Conservation (phyloP, 2,888 invertebrate genomes). For the Sturmia bella region DNA sequence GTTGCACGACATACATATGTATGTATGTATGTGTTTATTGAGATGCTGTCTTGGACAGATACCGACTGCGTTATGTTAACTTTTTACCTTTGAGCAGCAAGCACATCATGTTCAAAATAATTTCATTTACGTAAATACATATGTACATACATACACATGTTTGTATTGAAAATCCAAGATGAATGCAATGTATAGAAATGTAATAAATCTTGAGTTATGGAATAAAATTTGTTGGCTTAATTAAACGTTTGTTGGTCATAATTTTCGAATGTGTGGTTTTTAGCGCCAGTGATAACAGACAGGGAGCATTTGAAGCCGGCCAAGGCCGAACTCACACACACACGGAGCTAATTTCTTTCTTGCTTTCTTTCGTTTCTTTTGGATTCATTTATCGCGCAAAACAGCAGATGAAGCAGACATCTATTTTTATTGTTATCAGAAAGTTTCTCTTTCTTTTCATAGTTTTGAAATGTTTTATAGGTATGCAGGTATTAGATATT, state of each 20-base stretch:
- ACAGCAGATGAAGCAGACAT: not conserved
- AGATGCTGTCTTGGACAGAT: too few relatives aligned
- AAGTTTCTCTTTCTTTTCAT: constrained; percentile 39
- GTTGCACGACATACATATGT: too few relatives aligned
- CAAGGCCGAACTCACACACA: not conserved
- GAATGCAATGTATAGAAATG: not conserved
- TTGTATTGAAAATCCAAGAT: not conserved
- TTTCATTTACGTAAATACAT: too few relatives aligned
- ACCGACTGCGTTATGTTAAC: too few relatives aligned
- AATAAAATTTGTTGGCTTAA: not conserved
- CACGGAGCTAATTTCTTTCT: not conserved
- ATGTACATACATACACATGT: not conserved
- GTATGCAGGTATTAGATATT: too few relatives aligned
- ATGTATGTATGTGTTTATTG: too few relatives aligned
- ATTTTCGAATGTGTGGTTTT: too few relatives aligned
- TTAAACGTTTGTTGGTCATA: too few relatives aligned
- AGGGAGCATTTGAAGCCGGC: not conserved
- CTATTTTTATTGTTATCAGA: constrained; percentile 15
- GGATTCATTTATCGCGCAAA: not conserved
- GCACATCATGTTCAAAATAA: too few relatives aligned
- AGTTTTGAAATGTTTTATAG: constrained; percentile 13
- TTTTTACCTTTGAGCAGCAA: too few relatives aligned
- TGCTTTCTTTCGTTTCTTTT: constrained; percentile 21
- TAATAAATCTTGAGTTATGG: not conserved
- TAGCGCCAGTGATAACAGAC: constrained; percentile 31